Conservation (phyloP, 2,888 invertebrate species). For the Trachelus stipa region DNA sequence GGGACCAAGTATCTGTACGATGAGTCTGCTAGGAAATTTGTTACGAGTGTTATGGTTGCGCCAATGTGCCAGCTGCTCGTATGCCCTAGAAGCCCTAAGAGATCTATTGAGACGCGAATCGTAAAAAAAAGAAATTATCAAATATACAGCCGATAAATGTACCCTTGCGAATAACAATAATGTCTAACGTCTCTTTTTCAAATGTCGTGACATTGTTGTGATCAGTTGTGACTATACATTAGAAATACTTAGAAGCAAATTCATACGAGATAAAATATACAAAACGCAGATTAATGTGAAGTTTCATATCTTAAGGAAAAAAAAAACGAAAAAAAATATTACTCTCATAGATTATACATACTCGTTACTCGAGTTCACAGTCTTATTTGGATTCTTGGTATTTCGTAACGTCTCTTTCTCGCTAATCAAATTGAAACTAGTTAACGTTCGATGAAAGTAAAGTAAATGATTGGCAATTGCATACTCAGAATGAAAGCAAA, state of each 20-base stretch:
- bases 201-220: not conserved
- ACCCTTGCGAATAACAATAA: not conserved
- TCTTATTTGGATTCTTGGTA: too few species aligned
- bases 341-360: too few species aligned
- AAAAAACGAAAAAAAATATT: too few species aligned
- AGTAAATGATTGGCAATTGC: not conserved
- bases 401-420: too few species aligned
- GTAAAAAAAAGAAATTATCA: not conserved
- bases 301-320: not conserved
- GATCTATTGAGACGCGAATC: slow-evolving; percentile 22
- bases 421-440: too few species aligned
- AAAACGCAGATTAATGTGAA: not conserved
- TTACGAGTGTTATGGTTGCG: slow-evolving; percentile 36
- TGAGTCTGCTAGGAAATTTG: not conserved
- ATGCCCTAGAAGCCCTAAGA: slow-evolving; percentile 58
- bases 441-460: too few species aligned
- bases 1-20: not conserved
- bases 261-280: not conserved
- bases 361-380: too few species aligned
- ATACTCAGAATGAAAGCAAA: not conserved
- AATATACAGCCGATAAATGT: not conserved
- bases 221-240: not conserved
- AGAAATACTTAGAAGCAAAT: not conserved
- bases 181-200: not conserved
- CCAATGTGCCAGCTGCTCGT: slow-evolving; percentile 65